These are phyloP conservation scores for Bos taurus DNA, from an alignment of 2,113 vertebrate genomes.

Conservation along the genomic window DNA sequence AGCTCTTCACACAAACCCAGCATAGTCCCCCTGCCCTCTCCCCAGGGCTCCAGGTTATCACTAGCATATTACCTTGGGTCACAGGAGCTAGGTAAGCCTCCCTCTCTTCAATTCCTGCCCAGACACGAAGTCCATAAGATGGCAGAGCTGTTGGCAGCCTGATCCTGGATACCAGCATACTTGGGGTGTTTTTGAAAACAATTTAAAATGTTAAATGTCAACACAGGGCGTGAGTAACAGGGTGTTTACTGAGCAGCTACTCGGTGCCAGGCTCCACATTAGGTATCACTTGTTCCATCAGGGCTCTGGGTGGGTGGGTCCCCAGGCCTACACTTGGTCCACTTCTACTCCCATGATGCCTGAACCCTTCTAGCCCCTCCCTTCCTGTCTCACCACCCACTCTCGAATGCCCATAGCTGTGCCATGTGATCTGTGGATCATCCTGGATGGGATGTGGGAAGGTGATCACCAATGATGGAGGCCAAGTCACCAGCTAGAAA, in stretches of 20 bases:
- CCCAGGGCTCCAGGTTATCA: fast-evolving
- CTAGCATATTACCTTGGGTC: background rate
- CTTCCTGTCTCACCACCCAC: fast-evolving
- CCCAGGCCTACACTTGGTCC: no score
- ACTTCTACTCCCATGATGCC: fast-evolving
- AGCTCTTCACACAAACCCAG: background rate
- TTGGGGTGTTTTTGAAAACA: background rate
- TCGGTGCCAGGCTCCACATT: background rate
- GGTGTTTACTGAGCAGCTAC: background rate
- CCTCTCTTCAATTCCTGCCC: background rate
- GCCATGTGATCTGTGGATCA: background rate
- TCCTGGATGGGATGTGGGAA: no score
- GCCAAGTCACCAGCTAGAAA: background rate
- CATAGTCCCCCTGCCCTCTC: no score
- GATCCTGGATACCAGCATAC: background rate
- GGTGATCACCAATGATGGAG: background rate
- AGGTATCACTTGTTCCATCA: background rate
- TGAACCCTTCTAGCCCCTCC: fast-evolving
- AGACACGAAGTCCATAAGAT: background rate
- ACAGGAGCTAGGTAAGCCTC: background rate
- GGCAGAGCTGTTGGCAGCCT: background rate
- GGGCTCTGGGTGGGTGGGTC: background rate
- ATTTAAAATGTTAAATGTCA: background rate
- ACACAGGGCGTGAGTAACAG: background rate
- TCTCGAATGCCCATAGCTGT: background rate